Evolutionary conservation across 2,797 vertebrate species (phyloP), one percentile per base, ranked within the genome.

Genomic region (Lagodon rhomboides): DNA sequence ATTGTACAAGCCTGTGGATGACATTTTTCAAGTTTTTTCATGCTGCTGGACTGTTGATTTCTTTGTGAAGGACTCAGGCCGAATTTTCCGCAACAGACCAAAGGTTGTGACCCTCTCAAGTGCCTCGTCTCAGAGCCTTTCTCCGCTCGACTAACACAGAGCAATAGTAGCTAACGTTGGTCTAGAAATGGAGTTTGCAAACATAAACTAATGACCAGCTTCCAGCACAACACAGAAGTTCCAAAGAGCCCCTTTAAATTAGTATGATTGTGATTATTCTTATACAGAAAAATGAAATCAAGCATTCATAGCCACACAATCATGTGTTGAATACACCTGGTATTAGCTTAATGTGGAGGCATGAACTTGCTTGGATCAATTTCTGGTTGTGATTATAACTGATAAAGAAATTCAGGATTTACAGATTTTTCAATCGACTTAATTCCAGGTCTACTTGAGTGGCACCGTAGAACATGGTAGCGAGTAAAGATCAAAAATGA

Each of bases 401-500:
- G 25, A 8, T 5, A 34, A 34, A 49, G 22, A n/a, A 41, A 12
- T 34, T 53, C n/a, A 27, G 15, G 60, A 34, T 27, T 17, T 30
- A 70, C 15, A 50, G 18, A 30, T 20, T 41, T 65, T 47, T 34
- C 1, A 75, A 75, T 30, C 23, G 4, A 46, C 38, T 44, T 61
- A 18, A 16, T 56, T 55, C 3, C 12, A 61, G 23, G 23, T 18
- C 12, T 34, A n/a, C 43, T 44, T 58, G 17, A 18, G 8, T 0
- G 0, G 16, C 11, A 47, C 5, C 6, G 22, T 51, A 59, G 18
- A 75, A 44, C n/a, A 66, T 4, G 5, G 55, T 22, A 12, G 10
- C 38, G n/a, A 0, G n/a, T 41, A 25, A 23, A 65, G 53, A 65
- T 11, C 47, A 64, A 73, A 63, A 30, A 63, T 46, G 15, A 64